Conservation (phyloP, 2,797 vertebrate genomes). For the Gambusia yucatana region DNA sequence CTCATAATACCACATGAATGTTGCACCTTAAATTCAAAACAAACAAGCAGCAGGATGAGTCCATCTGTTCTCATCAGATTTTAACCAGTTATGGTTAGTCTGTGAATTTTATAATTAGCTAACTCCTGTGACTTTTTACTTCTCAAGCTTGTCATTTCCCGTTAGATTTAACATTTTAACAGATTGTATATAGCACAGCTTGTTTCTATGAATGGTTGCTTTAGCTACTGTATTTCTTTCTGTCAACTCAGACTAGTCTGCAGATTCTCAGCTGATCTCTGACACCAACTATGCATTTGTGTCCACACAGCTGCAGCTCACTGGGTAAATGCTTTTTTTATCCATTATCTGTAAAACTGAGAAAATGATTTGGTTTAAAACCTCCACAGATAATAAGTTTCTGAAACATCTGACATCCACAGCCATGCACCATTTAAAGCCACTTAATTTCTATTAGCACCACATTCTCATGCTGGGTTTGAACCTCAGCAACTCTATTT, state of each 20-base stretch:
- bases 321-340: neutral
- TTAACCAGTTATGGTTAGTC: neutral
- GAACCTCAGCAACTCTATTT: neutral
- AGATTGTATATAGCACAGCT: neutral
- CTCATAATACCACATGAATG: neutral
- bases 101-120: neutral
- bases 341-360: neutral
- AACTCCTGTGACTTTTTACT: neutral
- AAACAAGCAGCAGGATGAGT: neutral
- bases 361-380: neutral
- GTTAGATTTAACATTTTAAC: neutral
- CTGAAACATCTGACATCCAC: neutral
- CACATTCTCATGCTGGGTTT: neutral
- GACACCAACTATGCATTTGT: neutral
- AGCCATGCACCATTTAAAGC: neutral
- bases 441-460: neutral
- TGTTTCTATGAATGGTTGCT: neutral
- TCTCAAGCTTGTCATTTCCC: neutral
- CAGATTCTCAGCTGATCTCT: neutral
- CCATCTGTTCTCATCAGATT: neutral
- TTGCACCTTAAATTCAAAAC: neutral
- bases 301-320: neutral
- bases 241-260: neutral
- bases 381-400: neutral
- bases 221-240: neutral